phyloP scores from a whole-genome alignment of 2,888 invertebrate species.

The Anthrax anthrax region DNA sequence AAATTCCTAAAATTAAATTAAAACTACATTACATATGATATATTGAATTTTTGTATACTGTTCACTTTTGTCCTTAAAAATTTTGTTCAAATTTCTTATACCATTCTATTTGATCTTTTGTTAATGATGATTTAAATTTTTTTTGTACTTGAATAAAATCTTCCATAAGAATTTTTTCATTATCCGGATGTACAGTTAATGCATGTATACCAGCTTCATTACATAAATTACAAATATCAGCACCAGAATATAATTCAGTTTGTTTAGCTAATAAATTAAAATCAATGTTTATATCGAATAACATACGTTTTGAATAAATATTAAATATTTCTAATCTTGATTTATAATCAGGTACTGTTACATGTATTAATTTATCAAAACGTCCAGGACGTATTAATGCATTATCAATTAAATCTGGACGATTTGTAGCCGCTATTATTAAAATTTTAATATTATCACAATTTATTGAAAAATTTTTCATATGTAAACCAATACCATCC shows the following conservation, averaged over 20 bases:
- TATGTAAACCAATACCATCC: constrained; percentile 42
- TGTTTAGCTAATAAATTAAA: constrained; percentile 32
- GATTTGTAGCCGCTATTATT: constrained; percentile 50
- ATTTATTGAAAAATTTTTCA: not conserved
- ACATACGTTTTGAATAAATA: constrained; percentile 34
- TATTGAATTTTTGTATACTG: too few species aligned
- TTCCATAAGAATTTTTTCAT: constrained; percentile 20
- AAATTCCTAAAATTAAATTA: too few species aligned
- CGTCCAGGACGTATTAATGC: constrained; percentile 48
- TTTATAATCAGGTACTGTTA: constrained; percentile 41
- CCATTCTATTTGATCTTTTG: constrained; percentile 26
- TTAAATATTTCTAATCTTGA: constrained; percentile 38
- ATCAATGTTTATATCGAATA: constrained; percentile 32
- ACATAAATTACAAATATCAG: constrained; percentile 45
- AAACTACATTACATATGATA: too few species aligned
- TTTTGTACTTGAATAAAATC: constrained; percentile 33
- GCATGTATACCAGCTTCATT: constrained; percentile 47
- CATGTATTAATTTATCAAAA: constrained; percentile 45
- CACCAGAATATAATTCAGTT: constrained; percentile 45
- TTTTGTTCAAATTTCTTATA: constrained; percentile 28
- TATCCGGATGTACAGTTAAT: constrained; percentile 36
- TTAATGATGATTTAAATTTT: constrained; percentile 33
- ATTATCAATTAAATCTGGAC: constrained; percentile 46
- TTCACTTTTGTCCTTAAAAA: too few species aligned
- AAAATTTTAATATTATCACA: constrained; percentile 31